These are phyloP conservation scores for Tinea pellionella DNA, from an alignment of 2,888 invertebrate genomes.

Conservation along the genomic window DNA sequence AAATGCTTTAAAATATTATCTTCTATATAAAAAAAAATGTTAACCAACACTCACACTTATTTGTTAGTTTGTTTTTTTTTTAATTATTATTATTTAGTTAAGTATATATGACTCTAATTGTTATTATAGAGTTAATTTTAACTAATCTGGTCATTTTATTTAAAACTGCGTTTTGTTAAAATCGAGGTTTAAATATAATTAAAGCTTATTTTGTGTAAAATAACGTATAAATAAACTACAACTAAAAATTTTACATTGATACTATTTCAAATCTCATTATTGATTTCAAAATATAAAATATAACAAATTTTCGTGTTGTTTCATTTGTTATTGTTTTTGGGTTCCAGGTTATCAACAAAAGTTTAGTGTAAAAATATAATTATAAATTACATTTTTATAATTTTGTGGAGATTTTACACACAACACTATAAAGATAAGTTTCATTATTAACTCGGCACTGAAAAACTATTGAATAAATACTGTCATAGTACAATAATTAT, in stretches of 20 bases:
- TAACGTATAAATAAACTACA: not conserved
- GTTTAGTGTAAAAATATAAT: no score
- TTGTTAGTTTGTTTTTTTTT: slow-evolving; percentile 61
- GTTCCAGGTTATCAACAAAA: no score
- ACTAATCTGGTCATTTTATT: slow-evolving; percentile 70
- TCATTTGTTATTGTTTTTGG: not conserved
- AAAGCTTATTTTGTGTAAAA: slow-evolving; percentile 56
- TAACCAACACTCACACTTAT: slow-evolving; percentile 66
- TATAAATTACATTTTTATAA: no score
- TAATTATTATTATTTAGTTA: slow-evolving; percentile 17
- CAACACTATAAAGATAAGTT: no score
- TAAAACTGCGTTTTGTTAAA: slow-evolving; percentile 58
- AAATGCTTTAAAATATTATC: slow-evolving; percentile 61
- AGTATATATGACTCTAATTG: slow-evolving; percentile 58
- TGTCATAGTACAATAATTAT: no score
- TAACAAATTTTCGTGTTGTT: not conserved
- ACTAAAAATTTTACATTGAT: not conserved
- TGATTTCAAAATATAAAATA: slow-evolving; percentile 54
- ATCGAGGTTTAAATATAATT: slow-evolving; percentile 43
- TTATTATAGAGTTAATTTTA: slow-evolving; percentile 33
- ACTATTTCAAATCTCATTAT: slow-evolving; percentile 47
- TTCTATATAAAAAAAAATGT: slow-evolving; percentile 50
- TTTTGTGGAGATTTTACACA: no score
- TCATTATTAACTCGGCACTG: no score
- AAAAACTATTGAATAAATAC: no score